Evolutionary conservation across 2,888 invertebrate genomes (phyloP).

Genomic region (Notodonta ziczac): DNA sequence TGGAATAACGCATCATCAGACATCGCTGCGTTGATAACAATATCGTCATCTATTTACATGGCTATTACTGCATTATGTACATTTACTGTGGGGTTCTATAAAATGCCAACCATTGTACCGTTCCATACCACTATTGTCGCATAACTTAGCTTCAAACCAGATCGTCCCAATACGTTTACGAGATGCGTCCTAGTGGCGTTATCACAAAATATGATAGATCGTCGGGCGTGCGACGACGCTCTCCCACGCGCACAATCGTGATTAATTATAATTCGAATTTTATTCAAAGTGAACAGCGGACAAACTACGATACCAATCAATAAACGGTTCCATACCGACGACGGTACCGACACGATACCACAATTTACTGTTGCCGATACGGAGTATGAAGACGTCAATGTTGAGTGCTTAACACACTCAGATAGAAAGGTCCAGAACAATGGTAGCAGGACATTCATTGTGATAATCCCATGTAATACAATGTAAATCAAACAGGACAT

Average conservation of each 20-base stretch:
- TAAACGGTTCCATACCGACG: slow-evolving; percentile 84
- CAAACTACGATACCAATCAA: slow-evolving; percentile 84
- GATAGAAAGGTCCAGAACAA: slow-evolving; percentile 72
- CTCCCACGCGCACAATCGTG: slow-evolving; percentile 81
- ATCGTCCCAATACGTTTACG: slow-evolving; percentile 74
- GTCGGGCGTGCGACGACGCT: slow-evolving; percentile 74
- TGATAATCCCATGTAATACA: slow-evolving; percentile 61
- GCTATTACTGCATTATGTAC: slow-evolving; percentile 35
- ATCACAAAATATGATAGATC: slow-evolving; percentile 85
- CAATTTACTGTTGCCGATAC: slow-evolving; percentile 80
- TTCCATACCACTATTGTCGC: slow-evolving; percentile 61
- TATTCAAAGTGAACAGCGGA: slow-evolving; percentile 84
- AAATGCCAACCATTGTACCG: slow-evolving; percentile 56
- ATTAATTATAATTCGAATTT: slow-evolving; percentile 85
- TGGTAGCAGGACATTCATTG: slow-evolving; percentile 70
- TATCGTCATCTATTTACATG: slow-evolving; percentile 37
- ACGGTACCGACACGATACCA: slow-evolving; percentile 81
- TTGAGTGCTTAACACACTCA: slow-evolving; percentile 65
- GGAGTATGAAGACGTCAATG: slow-evolving; percentile 80
- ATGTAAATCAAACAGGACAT: slow-evolving; percentile 39
- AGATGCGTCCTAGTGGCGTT: slow-evolving; percentile 80
- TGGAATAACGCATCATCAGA: slow-evolving; percentile 19
- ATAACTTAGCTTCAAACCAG: slow-evolving; percentile 67
- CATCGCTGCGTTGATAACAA: slow-evolving; percentile 26
- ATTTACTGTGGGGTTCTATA: slow-evolving; percentile 31